Conservation (phyloP, 2,888 invertebrate genomes). For the Sympetrum striolatum region DNA sequence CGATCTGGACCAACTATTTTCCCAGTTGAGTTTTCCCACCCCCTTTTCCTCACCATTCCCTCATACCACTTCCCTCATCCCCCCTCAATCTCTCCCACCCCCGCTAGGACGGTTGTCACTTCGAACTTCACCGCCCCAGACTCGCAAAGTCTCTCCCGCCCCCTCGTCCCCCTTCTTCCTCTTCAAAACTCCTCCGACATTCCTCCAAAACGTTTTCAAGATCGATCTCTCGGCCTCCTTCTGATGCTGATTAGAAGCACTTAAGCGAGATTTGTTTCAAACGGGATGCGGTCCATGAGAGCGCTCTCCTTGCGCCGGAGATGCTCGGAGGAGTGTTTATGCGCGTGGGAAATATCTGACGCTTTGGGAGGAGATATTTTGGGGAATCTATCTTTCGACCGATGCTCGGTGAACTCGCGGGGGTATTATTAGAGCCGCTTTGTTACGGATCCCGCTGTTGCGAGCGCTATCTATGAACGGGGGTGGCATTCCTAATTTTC, state of each 20-base stretch:
- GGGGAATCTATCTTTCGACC: no score
- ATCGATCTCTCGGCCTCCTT: not conserved
- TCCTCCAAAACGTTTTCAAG: not conserved
- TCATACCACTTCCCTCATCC: not conserved
- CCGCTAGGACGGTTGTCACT: not conserved
- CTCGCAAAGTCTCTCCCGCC: not conserved
- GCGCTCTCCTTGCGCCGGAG: no score
- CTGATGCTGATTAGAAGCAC: not conserved
- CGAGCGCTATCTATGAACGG: no score
- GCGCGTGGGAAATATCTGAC: no score
- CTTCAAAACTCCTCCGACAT: not conserved
- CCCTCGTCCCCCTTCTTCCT: not conserved
- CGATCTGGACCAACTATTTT: not conserved
- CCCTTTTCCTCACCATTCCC: not conserved
- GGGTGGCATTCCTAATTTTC: no score
- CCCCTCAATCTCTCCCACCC: not conserved
- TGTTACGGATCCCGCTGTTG: no score
- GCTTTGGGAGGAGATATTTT: no score
- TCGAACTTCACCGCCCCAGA: not conserved
- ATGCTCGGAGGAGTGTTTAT: no score
- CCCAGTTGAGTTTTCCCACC: not conserved
- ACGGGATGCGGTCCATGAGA: no score
- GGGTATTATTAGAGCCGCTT: no score
- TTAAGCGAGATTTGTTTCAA: not conserved
- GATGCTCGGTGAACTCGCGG: no score